These are phyloP conservation scores for Poeciliopsis prolifica DNA, from an alignment of 2,113 vertebrate genomes.

Conservation along the genomic window DNA sequence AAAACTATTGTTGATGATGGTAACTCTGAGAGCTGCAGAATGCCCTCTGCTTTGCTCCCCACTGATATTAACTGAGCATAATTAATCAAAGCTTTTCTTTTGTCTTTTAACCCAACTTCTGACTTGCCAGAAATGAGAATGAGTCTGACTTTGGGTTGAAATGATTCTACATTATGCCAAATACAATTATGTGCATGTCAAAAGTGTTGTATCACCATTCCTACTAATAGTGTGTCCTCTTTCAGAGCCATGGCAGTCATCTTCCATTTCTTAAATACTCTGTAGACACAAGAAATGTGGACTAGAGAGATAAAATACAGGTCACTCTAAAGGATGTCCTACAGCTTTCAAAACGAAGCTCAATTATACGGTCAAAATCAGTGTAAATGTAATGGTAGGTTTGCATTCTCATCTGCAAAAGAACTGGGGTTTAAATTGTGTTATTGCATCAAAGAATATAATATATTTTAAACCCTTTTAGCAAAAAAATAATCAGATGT, in stretches of 20 bases:
- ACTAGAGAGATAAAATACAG: conserved; percentile 58
- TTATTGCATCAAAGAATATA: conserved; percentile 11
- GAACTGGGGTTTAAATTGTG: background rate
- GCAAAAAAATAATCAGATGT: background rate
- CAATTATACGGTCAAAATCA: conserved; percentile 43
- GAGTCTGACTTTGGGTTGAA: conserved; percentile 61
- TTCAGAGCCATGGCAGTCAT: conserved; percentile 55
- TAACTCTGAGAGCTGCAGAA: conserved; percentile 27
- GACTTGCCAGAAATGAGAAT: conserved; percentile 59
- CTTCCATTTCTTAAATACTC: conserved; percentile 52
- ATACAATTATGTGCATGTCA: conserved; percentile 75
- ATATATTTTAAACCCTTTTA: background rate
- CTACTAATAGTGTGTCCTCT: conserved; percentile 61
- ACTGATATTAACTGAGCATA: conserved; percentile 62
- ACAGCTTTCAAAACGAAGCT: conserved; percentile 37
- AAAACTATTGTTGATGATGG: conserved; percentile 24
- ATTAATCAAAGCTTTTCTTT: conserved; percentile 75
- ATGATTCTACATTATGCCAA: conserved; percentile 70
- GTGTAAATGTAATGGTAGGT: conserved; percentile 32
- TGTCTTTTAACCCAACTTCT: conserved; percentile 66
- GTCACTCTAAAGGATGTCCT: conserved; percentile 47
- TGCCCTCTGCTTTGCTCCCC: conserved; percentile 33
- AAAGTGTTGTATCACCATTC: conserved; percentile 68
- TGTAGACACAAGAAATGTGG: conserved; percentile 66
- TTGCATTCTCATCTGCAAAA: conserved; percentile 29